A percentile compares a stretch with the other conserved stretches of the same genome.
phyloP scores from a whole-genome alignment of 2,797 vertebrate genomes.

The Pelodytes ibericus region DNA sequence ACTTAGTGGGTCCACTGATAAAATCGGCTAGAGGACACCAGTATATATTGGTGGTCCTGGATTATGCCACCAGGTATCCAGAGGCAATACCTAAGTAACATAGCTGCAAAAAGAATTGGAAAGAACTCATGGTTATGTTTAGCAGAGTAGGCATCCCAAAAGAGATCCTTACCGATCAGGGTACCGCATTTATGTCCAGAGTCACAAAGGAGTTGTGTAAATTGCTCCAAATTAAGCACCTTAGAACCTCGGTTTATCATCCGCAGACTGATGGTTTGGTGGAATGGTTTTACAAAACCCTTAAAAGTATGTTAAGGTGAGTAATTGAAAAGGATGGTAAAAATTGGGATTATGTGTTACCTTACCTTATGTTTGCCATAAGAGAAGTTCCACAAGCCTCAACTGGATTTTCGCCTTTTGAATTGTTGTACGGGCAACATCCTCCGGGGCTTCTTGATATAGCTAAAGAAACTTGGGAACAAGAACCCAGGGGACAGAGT shows the following conservation, averaged over 20 bases:
- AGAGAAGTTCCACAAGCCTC: too few relatives aligned
- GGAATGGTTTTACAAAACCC: not conserved
- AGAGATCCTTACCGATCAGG: not conserved
- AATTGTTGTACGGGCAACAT: too few relatives aligned
- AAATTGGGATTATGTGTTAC: too few relatives aligned
- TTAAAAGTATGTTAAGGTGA: not conserved
- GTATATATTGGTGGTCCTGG: not conserved
- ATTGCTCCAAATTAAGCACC: not conserved
- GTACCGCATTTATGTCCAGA: not conserved
- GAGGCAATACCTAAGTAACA: not conserved
- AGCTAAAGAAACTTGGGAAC: too few relatives aligned
- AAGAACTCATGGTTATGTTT: not conserved
- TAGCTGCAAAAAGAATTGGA: not conserved
- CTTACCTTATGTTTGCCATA: too few relatives aligned
- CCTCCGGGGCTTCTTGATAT: too few relatives aligned
- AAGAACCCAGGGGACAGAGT: not conserved
- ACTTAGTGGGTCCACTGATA: not conserved
- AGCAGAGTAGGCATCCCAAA: not conserved
- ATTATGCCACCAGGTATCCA: too few relatives aligned
- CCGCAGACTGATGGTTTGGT: not conserved
- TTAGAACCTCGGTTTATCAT: not conserved
- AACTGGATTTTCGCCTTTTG: too few relatives aligned
- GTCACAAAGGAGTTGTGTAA: not conserved
- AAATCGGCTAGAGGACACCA: conserved; percentile 2
- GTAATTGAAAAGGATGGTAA: too few relatives aligned